Evolutionary conservation across 2,888 invertebrate genomes (phyloP).

Genomic region (Kuschelorhynchus macadamiae): DNA sequence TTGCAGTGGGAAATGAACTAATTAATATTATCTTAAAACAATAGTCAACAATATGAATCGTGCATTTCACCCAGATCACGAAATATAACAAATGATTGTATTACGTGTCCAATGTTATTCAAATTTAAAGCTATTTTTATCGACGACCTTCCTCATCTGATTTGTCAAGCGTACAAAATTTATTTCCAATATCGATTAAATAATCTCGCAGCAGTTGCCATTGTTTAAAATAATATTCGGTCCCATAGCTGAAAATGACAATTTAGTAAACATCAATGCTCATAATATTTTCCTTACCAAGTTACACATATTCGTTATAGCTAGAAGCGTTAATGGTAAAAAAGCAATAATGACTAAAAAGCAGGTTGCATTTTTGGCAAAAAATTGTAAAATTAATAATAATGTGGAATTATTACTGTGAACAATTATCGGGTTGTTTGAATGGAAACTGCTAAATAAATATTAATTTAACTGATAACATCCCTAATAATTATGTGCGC

Average conservation of each 20-base stretch:
- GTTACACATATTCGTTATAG: too few relatives aligned
- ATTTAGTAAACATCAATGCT: not conserved
- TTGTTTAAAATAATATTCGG: not conserved
- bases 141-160: constrained; percentile 10
- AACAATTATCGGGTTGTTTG: too few relatives aligned
- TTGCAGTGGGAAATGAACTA: too few relatives aligned
- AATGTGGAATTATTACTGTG: too few relatives aligned
- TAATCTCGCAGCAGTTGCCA: not conserved
- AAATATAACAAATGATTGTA: constrained; percentile 30
- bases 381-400: too few relatives aligned
- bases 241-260: not conserved
- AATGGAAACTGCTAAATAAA: too few relatives aligned
- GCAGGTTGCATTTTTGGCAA: too few relatives aligned
- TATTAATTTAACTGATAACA: too few relatives aligned
- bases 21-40: constrained; percentile 17
- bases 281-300: too few relatives aligned
- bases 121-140: constrained; percentile 30
- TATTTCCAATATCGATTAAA: constrained; percentile 16
- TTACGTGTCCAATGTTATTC: constrained; percentile 33
- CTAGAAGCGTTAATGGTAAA: too few relatives aligned
- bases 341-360: too few relatives aligned
- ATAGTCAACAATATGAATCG: constrained; percentile 33
- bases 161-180: constrained; percentile 27
- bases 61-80: constrained; percentile 30
- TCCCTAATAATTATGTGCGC: too few relatives aligned